Conservation (phyloP, 2,888 invertebrate species). For the Leucophenga montana region DNA sequence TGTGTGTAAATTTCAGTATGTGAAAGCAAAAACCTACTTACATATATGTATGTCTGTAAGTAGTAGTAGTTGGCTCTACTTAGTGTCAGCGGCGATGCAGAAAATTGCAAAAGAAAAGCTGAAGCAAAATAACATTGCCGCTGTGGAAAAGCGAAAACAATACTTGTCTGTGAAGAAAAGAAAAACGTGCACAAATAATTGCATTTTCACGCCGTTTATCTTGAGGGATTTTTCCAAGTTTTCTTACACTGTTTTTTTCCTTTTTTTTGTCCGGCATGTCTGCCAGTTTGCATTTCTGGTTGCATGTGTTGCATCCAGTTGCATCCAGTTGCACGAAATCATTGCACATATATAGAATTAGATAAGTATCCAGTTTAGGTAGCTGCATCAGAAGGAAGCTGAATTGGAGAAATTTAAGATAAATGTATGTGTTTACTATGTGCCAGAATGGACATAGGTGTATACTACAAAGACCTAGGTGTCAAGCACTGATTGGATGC, state of each 20-base stretch:
- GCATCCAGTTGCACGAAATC: no score
- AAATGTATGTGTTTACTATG: no score
- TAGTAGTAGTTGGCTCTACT: slow-evolving; percentile 3
- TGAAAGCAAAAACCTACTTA: background rate
- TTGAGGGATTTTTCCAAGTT: background rate
- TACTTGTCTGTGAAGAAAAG: background rate
- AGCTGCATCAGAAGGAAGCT: no score
- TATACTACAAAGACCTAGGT: no score
- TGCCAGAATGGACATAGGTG: no score
- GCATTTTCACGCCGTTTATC: slow-evolving; percentile 25
- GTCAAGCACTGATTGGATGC: no score
- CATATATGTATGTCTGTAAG: background rate
- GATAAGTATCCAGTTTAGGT: no score
- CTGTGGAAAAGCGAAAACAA: slow-evolving; percentile 8
- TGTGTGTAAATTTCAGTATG: background rate
- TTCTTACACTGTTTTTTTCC: slow-evolving; percentile 21
- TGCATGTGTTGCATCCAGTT: background rate
- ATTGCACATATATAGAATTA: no score
- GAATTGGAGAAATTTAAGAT: no score
- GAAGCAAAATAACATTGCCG: background rate
- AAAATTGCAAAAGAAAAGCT: slow-evolving; percentile 28
- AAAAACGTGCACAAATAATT: slow-evolving; percentile 23
- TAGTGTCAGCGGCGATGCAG: slow-evolving; percentile 29
- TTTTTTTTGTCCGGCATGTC: background rate
- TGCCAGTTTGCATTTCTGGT: background rate